Evolutionary conservation across 2,113 vertebrate genomes (phyloP).

Genomic region (Pseudopodoces humilis): DNA sequence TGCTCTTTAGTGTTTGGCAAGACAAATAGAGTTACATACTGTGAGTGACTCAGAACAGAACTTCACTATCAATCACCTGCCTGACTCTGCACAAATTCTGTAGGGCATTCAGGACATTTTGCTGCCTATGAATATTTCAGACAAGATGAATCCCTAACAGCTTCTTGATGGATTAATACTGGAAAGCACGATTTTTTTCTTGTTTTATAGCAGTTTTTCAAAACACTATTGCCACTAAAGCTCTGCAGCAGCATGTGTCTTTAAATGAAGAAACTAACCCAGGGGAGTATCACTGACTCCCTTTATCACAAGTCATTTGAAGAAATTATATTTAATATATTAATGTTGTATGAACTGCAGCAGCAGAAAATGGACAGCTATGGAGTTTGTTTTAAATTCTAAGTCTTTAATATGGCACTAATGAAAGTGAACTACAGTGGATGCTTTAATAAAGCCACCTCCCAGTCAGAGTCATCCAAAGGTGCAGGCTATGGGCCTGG

Average conservation of each 20-base stretch:
- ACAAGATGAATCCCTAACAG: conserved; percentile 79
- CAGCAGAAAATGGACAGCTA: conserved; percentile 53
- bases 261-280: conserved; percentile 46
- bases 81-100: conserved; percentile 79
- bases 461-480: neutral
- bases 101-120: conserved; percentile 86
- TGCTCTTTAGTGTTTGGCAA: conserved; percentile 79
- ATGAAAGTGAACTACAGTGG: conserved; percentile 34
- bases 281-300: conserved; percentile 14
- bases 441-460: neutral
- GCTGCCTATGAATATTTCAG: conserved; percentile 87
- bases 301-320: conserved; percentile 63
- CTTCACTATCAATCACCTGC: conserved; percentile 81
- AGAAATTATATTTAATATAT: conserved; percentile 70
- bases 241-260: conserved; percentile 29
- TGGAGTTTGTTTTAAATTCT: neutral
- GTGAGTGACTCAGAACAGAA: conserved; percentile 79
- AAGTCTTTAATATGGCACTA: conserved; percentile 51
- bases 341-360: conserved; percentile 59
- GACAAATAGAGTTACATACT: conserved; percentile 85
- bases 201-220: conserved; percentile 74
- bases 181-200: conserved; percentile 66
- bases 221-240: conserved; percentile 34
- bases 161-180: conserved; percentile 78
- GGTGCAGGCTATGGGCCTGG: neutral